A percentile compares a stretch with the other conserved stretches of the same genome.
These are phyloP conservation scores for Strix aluco DNA, from an alignment of 2,113 vertebrate genomes.

Conservation along the genomic window DNA sequence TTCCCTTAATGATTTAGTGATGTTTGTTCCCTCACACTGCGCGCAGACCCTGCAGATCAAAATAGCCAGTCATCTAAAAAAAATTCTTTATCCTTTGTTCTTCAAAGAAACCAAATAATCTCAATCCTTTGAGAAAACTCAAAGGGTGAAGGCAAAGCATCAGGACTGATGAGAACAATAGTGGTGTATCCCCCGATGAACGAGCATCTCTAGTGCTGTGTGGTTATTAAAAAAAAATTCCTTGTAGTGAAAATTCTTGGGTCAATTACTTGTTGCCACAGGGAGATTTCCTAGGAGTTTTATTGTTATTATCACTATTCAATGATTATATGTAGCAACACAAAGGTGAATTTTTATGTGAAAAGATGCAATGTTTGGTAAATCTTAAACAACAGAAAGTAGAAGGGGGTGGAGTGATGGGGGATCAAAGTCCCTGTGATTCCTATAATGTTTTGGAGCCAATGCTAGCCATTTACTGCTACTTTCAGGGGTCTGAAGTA, in stretches of 20 bases:
- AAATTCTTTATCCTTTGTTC: conserved; percentile 68
- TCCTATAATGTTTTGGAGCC: neutral
- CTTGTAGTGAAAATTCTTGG: conserved; percentile 63
- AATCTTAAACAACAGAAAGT: conserved; percentile 25
- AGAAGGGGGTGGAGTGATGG: conserved; percentile 1
- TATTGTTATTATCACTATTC: conserved; percentile 33
- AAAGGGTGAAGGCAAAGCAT: conserved; percentile 74
- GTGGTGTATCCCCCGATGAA: conserved; percentile 52
- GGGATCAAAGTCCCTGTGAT: conserved; percentile 15
- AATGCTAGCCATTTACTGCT: neutral
- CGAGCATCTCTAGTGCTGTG: conserved; percentile 41
- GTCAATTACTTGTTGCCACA: conserved; percentile 73
- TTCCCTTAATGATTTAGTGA: conserved; percentile 72
- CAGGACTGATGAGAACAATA: conserved; percentile 69
- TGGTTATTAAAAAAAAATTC: conserved; percentile 65
- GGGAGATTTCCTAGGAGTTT: conserved; percentile 62
- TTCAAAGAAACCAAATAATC: conserved; percentile 75
- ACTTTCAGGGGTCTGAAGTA: neutral
- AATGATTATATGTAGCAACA: conserved; percentile 26
- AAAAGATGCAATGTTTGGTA: conserved; percentile 25
- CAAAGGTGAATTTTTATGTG: conserved; percentile 45
- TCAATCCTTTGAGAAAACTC: conserved; percentile 73
- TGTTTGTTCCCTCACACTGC: conserved; percentile 74
- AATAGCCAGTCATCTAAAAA: conserved; percentile 74
- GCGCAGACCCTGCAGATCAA: conserved; percentile 70